A percentile compares a stretch with the other conserved stretches of the same genome.
phyloP scores from a whole-genome alignment of 1,140 invertebrate genomes.

The Mactra quadrangularis region DNA sequence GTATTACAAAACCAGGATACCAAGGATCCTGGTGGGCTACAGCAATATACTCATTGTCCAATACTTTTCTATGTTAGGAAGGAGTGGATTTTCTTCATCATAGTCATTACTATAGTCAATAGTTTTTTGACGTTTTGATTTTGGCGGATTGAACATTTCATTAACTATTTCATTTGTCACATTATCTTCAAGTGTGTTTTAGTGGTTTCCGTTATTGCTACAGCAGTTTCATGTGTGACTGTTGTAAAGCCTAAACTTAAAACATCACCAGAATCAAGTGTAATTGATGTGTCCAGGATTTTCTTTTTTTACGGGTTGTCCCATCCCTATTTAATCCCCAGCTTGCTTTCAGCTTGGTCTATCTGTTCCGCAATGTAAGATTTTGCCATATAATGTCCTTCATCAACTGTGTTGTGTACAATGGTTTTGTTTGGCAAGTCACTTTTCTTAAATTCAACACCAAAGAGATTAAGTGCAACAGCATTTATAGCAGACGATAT shows the following conservation, averaged over 20 bases:
- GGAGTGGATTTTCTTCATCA: no score
- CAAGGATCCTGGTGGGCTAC: conserved; percentile 36
- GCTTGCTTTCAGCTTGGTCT: neutral
- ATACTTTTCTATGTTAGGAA: no score
- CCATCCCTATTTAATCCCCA: conserved; percentile 55
- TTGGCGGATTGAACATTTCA: no score
- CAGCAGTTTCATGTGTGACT: conserved; percentile 8
- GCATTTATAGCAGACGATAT: conserved; percentile 46
- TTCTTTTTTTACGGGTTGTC: conserved; percentile 33
- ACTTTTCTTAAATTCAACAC: conserved; percentile 6
- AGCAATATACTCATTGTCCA: conserved; percentile 30
- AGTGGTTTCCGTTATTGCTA: conserved; percentile 7
- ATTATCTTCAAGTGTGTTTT: no score
- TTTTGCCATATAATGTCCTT: conserved; percentile 62
- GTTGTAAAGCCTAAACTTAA: conserved; percentile 19
- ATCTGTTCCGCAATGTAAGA: conserved; percentile 47
- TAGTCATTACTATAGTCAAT: no score
- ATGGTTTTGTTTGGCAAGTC: conserved; percentile 12
- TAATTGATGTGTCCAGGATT: conserved; percentile 60
- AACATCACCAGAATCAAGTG: conserved; percentile 29
- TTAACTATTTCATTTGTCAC: no score
- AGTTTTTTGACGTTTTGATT: no score
- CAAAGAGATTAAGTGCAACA: conserved; percentile 34
- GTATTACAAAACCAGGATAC: conserved; percentile 30
- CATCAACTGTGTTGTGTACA: conserved; percentile 55